Conservation (phyloP, 2,888 invertebrate species). For the Tortrix viridana region DNA sequence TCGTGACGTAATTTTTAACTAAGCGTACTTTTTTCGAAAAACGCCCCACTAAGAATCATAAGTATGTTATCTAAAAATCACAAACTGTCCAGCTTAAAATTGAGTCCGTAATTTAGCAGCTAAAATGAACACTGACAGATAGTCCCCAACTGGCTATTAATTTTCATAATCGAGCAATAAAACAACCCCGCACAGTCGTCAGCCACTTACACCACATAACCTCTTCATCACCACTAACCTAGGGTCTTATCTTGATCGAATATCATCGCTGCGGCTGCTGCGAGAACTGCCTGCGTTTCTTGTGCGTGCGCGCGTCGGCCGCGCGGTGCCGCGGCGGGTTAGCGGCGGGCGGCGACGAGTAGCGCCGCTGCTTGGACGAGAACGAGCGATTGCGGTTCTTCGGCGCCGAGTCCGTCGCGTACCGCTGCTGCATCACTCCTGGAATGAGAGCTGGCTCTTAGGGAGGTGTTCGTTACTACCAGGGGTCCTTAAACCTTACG, state of each 20-base stretch:
- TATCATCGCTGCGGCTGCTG: constrained; percentile 62
- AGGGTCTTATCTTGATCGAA: constrained; percentile 17
- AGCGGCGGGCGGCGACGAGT: constrained; percentile 44
- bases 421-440: constrained; percentile 72
- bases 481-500: background rate
- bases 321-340: constrained; percentile 40
- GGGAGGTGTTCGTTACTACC: too few species aligned
- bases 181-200: background rate
- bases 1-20: too few species aligned
- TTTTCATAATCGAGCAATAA: background rate
- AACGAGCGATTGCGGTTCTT: constrained; percentile 50
- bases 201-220: background rate
- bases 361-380: constrained; percentile 61
- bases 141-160: too few species aligned
- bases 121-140: too few species aligned
- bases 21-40: too few species aligned
- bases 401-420: constrained; percentile 41
- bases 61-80: too few species aligned
- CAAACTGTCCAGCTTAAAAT: too few species aligned
- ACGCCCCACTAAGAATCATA: too few species aligned
- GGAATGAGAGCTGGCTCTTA: constrained; percentile 24
- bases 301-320: constrained; percentile 44
- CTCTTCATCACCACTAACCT: background rate
- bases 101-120: too few species aligned
- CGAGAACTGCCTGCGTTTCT: constrained; percentile 61